Conservation (phyloP, 2,797 vertebrate species). For the Diglossa cyanea region DNA sequence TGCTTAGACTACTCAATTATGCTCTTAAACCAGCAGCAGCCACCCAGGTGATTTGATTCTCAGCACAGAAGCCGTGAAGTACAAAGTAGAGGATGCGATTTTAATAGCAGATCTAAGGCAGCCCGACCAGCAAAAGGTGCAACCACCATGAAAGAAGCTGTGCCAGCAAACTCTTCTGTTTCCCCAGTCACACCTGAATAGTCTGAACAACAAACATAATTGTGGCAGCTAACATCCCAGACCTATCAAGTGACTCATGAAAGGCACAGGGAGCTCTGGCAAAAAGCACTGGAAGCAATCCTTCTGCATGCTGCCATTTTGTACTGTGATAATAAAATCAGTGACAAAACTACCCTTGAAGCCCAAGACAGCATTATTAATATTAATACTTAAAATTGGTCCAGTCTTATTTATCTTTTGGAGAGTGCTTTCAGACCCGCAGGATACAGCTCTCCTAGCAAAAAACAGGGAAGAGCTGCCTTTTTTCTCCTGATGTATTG, state of each 20-base stretch:
- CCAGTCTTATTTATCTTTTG: background rate
- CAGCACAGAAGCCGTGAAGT: background rate
- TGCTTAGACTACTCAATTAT: constrained; percentile 40
- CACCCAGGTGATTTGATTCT: background rate
- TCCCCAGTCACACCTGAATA: background rate
- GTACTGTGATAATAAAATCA: background rate
- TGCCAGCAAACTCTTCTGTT: background rate
- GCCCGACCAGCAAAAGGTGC: background rate
- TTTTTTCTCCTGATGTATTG: background rate
- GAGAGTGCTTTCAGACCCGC: background rate
- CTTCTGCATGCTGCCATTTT: background rate
- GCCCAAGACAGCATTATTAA: background rate
- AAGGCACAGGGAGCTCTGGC: background rate
- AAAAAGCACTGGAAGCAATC: background rate
- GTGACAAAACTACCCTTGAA: background rate
- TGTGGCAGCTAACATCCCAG: background rate
- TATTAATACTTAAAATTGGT: background rate
- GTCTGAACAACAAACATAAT: background rate
- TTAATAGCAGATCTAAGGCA: background rate
- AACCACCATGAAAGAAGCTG: background rate
- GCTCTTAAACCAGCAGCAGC: constrained; percentile 4
- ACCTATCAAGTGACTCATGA: background rate
- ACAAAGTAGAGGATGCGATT: background rate
- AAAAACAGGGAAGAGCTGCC: background rate
- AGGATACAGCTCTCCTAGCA: background rate